Evolutionary conservation across 2,113 vertebrate genomes (phyloP).

Genomic region (Albula glossodonta): DNA sequence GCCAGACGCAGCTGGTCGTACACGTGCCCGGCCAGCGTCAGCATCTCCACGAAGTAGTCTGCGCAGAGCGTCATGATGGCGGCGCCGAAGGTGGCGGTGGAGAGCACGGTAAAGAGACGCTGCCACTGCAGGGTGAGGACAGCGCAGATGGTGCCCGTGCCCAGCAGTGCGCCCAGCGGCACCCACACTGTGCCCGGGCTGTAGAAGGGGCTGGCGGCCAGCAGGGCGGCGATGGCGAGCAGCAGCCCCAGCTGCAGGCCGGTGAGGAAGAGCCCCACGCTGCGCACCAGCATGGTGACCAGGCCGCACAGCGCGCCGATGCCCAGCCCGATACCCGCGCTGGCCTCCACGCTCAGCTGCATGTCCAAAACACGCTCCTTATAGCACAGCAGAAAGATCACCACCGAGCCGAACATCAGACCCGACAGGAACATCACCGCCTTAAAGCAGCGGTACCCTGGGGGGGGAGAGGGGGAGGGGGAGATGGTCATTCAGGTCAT

Average conservation of each 20-base stretch:
- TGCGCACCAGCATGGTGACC: conserved; percentile 77
- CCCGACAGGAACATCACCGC: conserved; percentile 86
- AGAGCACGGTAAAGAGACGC: conserved; percentile 73
- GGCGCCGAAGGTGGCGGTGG: conserved; percentile 77
- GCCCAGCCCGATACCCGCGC: conserved; percentile 78
- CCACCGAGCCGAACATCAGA: conserved; percentile 73
- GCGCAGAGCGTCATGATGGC: conserved; percentile 68
- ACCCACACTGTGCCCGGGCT: conserved; percentile 73
- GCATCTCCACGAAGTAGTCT: conserved; percentile 76
- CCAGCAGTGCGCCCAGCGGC: conserved; percentile 66
- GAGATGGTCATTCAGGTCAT: not conserved
- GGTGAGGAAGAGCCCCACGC: conserved; percentile 79
- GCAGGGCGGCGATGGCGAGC: conserved; percentile 67
- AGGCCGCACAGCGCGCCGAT: conserved; percentile 81
- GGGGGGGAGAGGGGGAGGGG: too few species aligned
- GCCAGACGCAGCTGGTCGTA: conserved; percentile 66
- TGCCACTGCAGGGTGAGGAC: conserved; percentile 80
- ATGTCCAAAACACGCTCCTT: conserved; percentile 69
- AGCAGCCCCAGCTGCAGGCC: conserved; percentile 82
- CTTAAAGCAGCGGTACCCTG: conserved; percentile 87
- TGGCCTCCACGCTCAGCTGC: conserved; percentile 75
- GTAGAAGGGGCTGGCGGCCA: conserved; percentile 71
- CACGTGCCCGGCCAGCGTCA: conserved; percentile 67
- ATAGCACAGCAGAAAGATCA: conserved; percentile 79
- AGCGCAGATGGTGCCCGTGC: conserved; percentile 69